These are phyloP conservation scores for Panagrolaimus sp. DNA, from an alignment of 1,140 invertebrate genomes.

Conservation along the genomic window DNA sequence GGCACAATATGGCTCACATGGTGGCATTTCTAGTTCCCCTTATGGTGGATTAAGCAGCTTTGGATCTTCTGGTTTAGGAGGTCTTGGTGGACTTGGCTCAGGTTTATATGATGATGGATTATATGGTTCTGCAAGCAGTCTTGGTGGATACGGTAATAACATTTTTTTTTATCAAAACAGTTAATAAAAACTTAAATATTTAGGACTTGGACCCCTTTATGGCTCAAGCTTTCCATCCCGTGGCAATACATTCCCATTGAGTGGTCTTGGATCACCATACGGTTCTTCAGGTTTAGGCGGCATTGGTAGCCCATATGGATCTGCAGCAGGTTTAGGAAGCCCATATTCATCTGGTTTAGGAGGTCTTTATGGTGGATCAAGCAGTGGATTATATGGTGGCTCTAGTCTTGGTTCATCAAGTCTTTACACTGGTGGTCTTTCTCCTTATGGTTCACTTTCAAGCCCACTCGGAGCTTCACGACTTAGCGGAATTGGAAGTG, in stretches of 20 bases:
- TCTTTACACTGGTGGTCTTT: not conserved
- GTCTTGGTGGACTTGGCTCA: too few relatives aligned
- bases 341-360: not conserved
- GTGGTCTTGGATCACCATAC: not conserved
- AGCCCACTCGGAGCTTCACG: not conserved
- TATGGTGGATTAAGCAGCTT: not conserved
- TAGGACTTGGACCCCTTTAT: not conserved
- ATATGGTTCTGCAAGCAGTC: not conserved
- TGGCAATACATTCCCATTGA: not conserved
- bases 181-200: too few relatives aligned
- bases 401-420: too few relatives aligned
- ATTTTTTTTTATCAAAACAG: not conserved
- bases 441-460: not conserved
- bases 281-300: not conserved
- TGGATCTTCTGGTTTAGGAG: not conserved
- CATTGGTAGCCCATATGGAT: too few relatives aligned
- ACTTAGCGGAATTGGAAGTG: not conserved
- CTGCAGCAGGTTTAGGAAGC: too few relatives aligned
- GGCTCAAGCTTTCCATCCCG: not conserved
- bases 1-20: not conserved
- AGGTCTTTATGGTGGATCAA: not conserved
- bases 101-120: not conserved
- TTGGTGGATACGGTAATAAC: conserved; percentile 1
- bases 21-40: not conserved
- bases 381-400: too few relatives aligned